phyloP scores from a whole-genome alignment of 2,113 vertebrate genomes.

The Cinclus mexicanus region DNA sequence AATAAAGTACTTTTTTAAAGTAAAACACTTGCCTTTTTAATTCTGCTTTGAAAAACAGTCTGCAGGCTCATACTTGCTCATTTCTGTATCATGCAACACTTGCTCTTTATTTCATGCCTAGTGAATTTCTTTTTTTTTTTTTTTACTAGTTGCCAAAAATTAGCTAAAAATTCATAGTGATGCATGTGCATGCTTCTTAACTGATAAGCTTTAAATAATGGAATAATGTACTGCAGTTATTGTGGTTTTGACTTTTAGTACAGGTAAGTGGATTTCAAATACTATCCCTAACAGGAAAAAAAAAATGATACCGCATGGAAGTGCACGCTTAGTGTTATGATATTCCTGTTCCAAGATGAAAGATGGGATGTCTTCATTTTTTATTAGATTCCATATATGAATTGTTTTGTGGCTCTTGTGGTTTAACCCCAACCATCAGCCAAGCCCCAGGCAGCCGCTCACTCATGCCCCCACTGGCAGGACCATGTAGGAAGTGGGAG shows the following conservation, averaged over 20 bases:
- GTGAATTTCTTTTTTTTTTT: not conserved
- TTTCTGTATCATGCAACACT: conserved; percentile 14
- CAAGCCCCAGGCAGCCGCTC: not conserved
- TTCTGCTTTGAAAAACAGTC: not conserved
- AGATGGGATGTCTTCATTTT: not conserved
- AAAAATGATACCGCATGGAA: not conserved
- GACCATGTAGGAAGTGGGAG: not conserved
- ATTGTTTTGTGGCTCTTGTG: not conserved
- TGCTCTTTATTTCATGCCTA: not conserved
- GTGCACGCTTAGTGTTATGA: not conserved
- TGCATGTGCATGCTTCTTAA: conserved; percentile 75
- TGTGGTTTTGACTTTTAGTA: conserved; percentile 30
- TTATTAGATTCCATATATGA: not conserved
- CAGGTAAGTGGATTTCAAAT: conserved; percentile 71
- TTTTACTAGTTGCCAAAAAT: conserved; percentile 24
- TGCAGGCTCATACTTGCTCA: not conserved
- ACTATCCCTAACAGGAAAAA: not conserved
- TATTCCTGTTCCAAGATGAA: not conserved
- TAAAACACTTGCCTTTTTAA: not conserved
- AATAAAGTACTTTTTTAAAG: not conserved
- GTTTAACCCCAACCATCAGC: not conserved
- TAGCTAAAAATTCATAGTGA: conserved; percentile 3
- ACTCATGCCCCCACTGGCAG: not conserved
- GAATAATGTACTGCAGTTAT: conserved; percentile 47
- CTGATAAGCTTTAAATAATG: conserved; percentile 20